Percentiles rank a stretch among this genome's conserved stretches.
phyloP scores from a whole-genome alignment of 2,113 vertebrate species.

The Mastomys coucha region DNA sequence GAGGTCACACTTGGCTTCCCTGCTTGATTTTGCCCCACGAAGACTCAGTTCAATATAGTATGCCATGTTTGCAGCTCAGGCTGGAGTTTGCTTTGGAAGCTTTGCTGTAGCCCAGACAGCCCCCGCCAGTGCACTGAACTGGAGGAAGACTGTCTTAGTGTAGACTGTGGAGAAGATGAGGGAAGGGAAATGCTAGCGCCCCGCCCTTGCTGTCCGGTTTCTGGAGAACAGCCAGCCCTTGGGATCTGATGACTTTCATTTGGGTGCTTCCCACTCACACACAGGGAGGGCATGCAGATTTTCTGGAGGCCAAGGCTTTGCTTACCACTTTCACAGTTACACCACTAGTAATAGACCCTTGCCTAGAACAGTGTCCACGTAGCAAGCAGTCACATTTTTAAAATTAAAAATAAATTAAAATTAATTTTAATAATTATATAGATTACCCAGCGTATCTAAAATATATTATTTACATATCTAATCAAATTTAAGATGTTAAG shows the following conservation, averaged over 20 bases:
- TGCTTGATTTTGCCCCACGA: background rate
- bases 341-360: background rate
- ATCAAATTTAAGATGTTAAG: background rate
- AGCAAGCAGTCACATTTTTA: background rate
- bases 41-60: background rate
- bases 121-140: background rate
- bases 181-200: background rate
- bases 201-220: background rate
- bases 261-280: too few relatives aligned
- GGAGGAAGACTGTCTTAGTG: background rate
- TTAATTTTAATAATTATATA: slow-evolving; percentile 15
- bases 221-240: background rate
- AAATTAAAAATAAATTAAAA: background rate
- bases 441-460: background rate
- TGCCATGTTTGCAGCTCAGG: background rate
- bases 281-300: background rate
- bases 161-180: too few relatives aligned
- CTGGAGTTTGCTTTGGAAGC: background rate
- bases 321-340: background rate
- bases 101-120: background rate
- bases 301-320: background rate
- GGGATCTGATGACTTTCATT: background rate
- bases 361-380: background rate
- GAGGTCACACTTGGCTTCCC: background rate
- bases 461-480: slow-evolving; percentile 8